These are phyloP conservation scores for Tupaia chinensis DNA, from an alignment of 2,113 vertebrate genomes.

Conservation along the genomic window DNA sequence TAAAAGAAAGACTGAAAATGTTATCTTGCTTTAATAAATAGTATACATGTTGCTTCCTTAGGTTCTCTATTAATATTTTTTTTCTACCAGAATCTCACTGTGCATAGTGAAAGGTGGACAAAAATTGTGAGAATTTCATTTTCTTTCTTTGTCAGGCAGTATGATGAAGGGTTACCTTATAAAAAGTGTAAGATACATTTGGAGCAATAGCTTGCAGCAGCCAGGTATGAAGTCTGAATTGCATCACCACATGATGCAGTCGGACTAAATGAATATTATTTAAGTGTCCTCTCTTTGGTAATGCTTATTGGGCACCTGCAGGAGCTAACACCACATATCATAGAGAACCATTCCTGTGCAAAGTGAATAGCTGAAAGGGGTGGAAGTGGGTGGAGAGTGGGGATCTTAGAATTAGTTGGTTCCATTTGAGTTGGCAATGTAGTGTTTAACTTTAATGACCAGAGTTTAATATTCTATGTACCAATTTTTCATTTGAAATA, in stretches of 20 bases:
- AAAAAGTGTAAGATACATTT: background rate
- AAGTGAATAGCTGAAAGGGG: too few species aligned
- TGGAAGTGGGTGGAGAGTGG: too few species aligned
- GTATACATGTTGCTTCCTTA: too few species aligned
- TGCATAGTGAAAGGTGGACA: background rate
- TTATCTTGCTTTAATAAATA: background rate
- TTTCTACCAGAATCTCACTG: background rate
- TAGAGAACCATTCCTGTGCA: background rate
- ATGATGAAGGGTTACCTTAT: background rate
- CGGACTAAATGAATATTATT: rapidly evolving
- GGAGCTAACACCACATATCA: background rate
- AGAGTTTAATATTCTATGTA: conserved; percentile 73
- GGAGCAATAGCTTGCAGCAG: background rate
- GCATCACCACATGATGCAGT: rapidly evolving
- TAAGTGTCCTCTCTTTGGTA: background rate
- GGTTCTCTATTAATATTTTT: background rate
- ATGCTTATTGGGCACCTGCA: background rate
- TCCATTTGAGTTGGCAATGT: conserved; percentile 63
- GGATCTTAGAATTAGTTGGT: background rate
- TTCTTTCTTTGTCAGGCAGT: background rate
- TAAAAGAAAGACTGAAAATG: background rate
- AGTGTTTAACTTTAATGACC: conserved; percentile 70
- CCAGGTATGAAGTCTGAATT: background rate
- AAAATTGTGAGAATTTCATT: background rate
- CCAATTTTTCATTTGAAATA: conserved; percentile 84